Evolutionary conservation across 2,888 invertebrate species (phyloP).

Genomic region (Sesia apiformis): DNA sequence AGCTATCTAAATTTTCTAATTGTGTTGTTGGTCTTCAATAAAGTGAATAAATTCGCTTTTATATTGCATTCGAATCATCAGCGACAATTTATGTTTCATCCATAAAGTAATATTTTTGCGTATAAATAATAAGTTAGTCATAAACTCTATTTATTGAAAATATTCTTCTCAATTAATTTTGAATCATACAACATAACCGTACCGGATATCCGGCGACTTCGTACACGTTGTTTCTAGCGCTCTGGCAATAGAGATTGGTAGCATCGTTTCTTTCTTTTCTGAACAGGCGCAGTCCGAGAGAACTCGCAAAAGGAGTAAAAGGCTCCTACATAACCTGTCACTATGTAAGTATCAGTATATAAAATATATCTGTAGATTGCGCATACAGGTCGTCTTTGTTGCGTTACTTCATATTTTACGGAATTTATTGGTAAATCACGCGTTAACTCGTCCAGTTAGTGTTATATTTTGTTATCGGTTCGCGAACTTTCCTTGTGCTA

Average conservation of each 20-base stretch:
- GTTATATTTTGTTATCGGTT: slow-evolving; percentile 11
- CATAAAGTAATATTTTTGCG: not conserved
- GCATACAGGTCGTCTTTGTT: slow-evolving; percentile 17
- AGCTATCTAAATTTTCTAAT: not conserved
- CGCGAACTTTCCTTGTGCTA: slow-evolving; percentile 3
- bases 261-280: slow-evolving; percentile 72
- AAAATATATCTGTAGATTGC: slow-evolving; percentile 27
- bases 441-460: slow-evolving; percentile 28
- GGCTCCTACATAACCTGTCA: slow-evolving; percentile 76
- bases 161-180: slow-evolving; percentile 15
- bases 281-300: slow-evolving; percentile 73
- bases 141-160: not conserved
- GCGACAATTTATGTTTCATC: not conserved
- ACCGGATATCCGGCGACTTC: slow-evolving; percentile 70
- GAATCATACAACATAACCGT: slow-evolving; percentile 31
- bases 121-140: not conserved
- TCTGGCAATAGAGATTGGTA: slow-evolving; percentile 64
- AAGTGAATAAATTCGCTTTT: not conserved
- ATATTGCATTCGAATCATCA: not conserved
- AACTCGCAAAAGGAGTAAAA: slow-evolving; percentile 74
- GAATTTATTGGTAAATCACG: slow-evolving; percentile 19
- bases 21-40: not conserved
- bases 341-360: slow-evolving; percentile 59
- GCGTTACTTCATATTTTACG: slow-evolving; percentile 9
- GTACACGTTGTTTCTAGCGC: slow-evolving; percentile 67